Evolutionary conservation across 1,140 invertebrate species (phyloP).

Genomic region (Lepidurus arcticus): DNA sequence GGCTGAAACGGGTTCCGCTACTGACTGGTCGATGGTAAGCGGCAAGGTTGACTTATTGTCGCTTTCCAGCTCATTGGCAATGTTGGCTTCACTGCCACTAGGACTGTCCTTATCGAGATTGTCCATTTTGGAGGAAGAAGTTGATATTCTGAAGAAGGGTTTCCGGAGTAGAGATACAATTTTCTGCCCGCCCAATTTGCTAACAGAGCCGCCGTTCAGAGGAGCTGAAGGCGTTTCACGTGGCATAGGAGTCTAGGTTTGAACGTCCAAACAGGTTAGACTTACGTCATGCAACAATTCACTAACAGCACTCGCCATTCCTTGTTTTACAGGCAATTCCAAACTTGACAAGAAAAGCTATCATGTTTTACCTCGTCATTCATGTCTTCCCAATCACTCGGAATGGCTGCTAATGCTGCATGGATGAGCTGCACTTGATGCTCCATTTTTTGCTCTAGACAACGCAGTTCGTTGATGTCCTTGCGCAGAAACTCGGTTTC

Average conservation of each 20-base stretch:
- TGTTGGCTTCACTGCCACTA: neutral
- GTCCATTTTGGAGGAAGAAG: neutral
- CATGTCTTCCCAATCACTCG: constrained; percentile 9
- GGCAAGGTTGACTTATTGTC: neutral
- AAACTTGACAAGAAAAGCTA: neutral
- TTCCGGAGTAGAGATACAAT: neutral
- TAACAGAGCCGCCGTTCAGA: neutral
- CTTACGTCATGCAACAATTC: neutral
- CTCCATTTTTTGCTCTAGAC: constrained; percentile 70
- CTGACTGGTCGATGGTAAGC: neutral
- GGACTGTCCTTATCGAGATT: neutral
- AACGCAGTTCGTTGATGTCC: constrained; percentile 58
- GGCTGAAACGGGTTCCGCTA: neutral
- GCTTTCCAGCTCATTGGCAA: neutral
- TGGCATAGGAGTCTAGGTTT: neutral
- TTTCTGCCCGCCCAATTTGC: neutral
- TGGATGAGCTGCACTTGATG: constrained; percentile 74
- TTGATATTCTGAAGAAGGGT: neutral
- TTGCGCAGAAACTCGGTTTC: constrained; percentile 42
- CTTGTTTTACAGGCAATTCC: neutral
- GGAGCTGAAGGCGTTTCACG: neutral
- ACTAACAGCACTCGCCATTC: neutral
- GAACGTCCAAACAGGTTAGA: neutral
- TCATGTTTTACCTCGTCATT: neutral
- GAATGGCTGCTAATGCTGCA: constrained; percentile 48